phyloP scores from a whole-genome alignment of 2,888 invertebrate genomes.

The Trichopria drosophilae region DNA sequence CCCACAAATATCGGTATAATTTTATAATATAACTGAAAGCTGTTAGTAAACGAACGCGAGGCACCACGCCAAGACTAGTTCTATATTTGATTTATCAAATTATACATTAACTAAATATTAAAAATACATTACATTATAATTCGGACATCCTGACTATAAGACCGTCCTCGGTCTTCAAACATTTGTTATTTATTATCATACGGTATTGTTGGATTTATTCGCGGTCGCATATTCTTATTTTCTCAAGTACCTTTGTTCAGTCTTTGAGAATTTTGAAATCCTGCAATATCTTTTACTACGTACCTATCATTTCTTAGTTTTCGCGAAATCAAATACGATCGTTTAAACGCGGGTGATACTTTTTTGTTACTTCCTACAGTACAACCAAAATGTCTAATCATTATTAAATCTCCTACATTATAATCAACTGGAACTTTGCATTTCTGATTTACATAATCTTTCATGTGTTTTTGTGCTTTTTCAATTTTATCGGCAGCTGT shows the following conservation, averaged over 20 bases:
- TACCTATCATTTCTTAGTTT: slow-evolving; percentile 11
- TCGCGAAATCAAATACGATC: slow-evolving; percentile 24
- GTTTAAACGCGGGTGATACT: slow-evolving; percentile 19
- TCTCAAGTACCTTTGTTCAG: slow-evolving; percentile 10
- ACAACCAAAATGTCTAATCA: slow-evolving; percentile 17
- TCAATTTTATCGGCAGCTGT: slow-evolving; percentile 22
- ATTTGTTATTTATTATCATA: too few species aligned
- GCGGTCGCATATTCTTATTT: slow-evolving; percentile 1
- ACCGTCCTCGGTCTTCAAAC: too few species aligned
- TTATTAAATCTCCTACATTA: too few species aligned
- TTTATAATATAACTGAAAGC: too few species aligned
- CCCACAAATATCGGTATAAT: too few species aligned
- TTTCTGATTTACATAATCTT: slow-evolving; percentile 35
- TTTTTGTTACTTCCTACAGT: slow-evolving; percentile 23
- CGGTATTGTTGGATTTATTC: too few species aligned
- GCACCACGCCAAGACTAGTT: too few species aligned
- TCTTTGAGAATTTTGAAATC: slow-evolving; percentile 6
- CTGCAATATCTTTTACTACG: slow-evolving; percentile 9
- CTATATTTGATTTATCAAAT: too few species aligned
- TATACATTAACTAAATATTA: too few species aligned
- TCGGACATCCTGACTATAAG: too few species aligned
- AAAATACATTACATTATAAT: too few species aligned
- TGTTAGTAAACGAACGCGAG: too few species aligned
- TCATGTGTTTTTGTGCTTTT: slow-evolving; percentile 35
- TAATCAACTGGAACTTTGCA: slow-evolving; percentile 29